These are phyloP conservation scores for Girardinus metallicus DNA, from an alignment of 2,797 vertebrate genomes.

Conservation along the genomic window DNA sequence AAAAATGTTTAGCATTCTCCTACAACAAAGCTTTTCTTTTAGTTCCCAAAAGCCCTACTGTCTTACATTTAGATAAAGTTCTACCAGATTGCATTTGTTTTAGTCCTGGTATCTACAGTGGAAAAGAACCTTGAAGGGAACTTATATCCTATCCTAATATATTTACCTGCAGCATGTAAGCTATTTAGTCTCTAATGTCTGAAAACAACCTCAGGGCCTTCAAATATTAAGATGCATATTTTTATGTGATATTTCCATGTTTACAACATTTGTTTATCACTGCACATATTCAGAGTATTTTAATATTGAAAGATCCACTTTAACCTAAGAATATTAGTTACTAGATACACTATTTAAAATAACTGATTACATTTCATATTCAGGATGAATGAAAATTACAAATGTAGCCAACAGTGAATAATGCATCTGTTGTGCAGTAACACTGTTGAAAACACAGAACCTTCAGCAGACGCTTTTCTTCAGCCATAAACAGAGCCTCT, in stretches of 20 bases:
- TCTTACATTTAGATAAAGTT: background rate
- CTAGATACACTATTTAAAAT: conserved; percentile 54
- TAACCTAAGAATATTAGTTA: conserved; percentile 49
- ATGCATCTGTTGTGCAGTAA: conserved; percentile 51
- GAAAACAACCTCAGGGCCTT: background rate
- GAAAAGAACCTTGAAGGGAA: background rate
- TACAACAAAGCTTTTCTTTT: background rate
- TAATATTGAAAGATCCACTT: conserved; percentile 56
- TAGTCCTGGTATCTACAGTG: background rate
- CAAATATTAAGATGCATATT: conserved; percentile 28
- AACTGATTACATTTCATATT: conserved; percentile 69
- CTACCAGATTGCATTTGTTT: background rate
- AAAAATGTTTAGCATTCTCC: background rate
- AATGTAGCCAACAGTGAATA: conserved; percentile 53
- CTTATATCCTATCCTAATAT: background rate
- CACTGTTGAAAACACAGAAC: conserved; percentile 51
- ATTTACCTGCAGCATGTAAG: background rate
- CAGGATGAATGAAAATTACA: conserved; percentile 58
- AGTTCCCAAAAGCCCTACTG: background rate
- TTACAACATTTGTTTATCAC: conserved; percentile 62
- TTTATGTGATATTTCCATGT: conserved; percentile 49
- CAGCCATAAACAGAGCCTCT: conserved; percentile 39
- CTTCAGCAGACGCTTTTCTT: conserved; percentile 20
- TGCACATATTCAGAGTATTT: conserved; percentile 43
- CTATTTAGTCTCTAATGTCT: background rate